Conservation (phyloP, 1,140 invertebrate genomes). For the Scylla paramamosain region DNA sequence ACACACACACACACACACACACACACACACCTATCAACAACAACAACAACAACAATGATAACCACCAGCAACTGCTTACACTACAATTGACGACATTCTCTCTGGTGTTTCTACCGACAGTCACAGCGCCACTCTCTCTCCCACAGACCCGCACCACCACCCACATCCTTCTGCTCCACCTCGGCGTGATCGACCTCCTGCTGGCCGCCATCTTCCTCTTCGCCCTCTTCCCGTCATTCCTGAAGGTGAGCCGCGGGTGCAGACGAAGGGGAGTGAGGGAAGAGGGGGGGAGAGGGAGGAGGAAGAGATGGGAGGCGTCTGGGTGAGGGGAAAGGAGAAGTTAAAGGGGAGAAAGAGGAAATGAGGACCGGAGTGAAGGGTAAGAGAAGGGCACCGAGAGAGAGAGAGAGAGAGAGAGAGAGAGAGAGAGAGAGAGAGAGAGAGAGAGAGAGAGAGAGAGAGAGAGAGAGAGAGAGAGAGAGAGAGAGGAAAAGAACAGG, state of each 20-base stretch:
- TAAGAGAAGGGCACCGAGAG: background rate
- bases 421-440: background rate
- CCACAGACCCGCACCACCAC: conserved; percentile 65
- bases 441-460: background rate
- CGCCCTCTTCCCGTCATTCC: conserved; percentile 54
- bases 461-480: background rate
- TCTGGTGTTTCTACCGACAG: no score
- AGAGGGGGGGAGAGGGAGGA: background rate
- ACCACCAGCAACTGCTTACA: no score
- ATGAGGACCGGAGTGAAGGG: background rate
- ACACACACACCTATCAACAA: no score
- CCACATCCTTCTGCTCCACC: conserved; percentile 57
- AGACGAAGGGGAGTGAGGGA: background rate
- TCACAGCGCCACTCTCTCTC: background rate
- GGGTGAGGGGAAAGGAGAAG: no score
- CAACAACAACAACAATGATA: no score
- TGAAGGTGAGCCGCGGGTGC: conserved; percentile 49
- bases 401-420: background rate
- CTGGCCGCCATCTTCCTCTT: conserved; percentile 55
- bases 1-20: background rate
- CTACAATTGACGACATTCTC: no score
- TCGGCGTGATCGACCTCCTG: conserved; percentile 64
- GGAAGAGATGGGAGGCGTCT: background rate
- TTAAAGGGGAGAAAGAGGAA: background rate
- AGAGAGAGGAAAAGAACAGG: background rate